Conservation (phyloP, 35 echinoderm and acorn worm genomes). For the Anneissia japonica region DNA sequence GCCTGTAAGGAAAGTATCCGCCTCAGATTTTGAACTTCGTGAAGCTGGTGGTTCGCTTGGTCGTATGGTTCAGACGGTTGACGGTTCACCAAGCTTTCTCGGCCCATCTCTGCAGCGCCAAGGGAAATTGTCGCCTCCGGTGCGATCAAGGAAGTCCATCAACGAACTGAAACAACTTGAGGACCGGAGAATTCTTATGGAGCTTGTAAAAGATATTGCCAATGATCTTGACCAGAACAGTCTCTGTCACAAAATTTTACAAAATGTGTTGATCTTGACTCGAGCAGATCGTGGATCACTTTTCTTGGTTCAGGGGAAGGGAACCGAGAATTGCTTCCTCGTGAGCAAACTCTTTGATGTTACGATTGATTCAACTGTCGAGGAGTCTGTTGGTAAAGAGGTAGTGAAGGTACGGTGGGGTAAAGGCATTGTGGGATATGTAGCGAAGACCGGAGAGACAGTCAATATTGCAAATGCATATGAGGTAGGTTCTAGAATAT, state of each 20-base stretch:
- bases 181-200: constrained; percentile 82
- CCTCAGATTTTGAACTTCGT: constrained; percentile 94
- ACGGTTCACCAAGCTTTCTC: constrained; percentile 94
- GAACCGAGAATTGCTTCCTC: constrained; percentile 80
- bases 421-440: constrained; percentile 99
- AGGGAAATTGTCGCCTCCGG: constrained; percentile 63
- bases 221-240: constrained; percentile 90
- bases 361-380: constrained; percentile 81
- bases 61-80: constrained; percentile 90
- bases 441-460: constrained; percentile 89
- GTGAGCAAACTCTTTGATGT: constrained; percentile 94
- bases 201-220: constrained; percentile 97
- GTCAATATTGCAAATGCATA: constrained; percentile 99
- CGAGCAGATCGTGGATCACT: constrained; percentile 92
- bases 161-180: constrained; percentile 88
- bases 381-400: constrained; percentile 73
- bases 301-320: constrained; percentile 91
- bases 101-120: constrained; percentile 57
- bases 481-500: constrained; percentile 86
- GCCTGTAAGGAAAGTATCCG: constrained; percentile 93
- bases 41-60: constrained; percentile 81
- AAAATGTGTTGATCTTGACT: constrained; percentile 94
- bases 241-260: constrained; percentile 98
- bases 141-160: constrained; percentile 82
- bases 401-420: constrained; percentile 72